phyloP scores from a whole-genome alignment of 2,113 vertebrate species.

The Tetrao urogallus region DNA sequence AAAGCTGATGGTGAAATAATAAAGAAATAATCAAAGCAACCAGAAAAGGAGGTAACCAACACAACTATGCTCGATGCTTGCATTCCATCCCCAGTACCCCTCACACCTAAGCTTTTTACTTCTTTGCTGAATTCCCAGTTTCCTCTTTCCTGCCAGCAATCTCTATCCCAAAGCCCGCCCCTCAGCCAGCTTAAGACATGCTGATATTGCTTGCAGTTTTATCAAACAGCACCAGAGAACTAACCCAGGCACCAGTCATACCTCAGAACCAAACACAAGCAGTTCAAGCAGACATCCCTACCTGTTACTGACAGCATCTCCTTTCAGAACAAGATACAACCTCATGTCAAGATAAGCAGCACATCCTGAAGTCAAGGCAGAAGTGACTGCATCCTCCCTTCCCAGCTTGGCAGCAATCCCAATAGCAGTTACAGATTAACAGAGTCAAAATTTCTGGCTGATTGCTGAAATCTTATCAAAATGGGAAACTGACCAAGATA shows the following conservation, averaged over 20 bases:
- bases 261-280: accelerated
- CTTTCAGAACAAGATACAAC: background rate
- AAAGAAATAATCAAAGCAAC: background rate
- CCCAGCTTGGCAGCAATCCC: background rate
- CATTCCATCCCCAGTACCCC: background rate
- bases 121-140: background rate
- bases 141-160: background rate
- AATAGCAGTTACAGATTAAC: background rate
- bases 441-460: background rate
- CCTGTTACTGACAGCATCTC: background rate
- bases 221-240: background rate
- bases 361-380: background rate
- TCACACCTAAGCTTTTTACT: background rate
- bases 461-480: background rate
- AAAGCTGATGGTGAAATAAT: background rate
- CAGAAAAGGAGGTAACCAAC: background rate
- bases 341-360: background rate
- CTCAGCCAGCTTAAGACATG: background rate
- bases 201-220: background rate
- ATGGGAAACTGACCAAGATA: background rate
- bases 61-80: background rate
- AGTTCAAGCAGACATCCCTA: background rate
- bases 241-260: background rate
- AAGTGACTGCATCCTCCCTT: background rate
- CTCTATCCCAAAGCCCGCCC: background rate